These are phyloP conservation scores for Ammodytes marinus DNA, from an alignment of 2,113 vertebrate species.

Conservation along the genomic window DNA sequence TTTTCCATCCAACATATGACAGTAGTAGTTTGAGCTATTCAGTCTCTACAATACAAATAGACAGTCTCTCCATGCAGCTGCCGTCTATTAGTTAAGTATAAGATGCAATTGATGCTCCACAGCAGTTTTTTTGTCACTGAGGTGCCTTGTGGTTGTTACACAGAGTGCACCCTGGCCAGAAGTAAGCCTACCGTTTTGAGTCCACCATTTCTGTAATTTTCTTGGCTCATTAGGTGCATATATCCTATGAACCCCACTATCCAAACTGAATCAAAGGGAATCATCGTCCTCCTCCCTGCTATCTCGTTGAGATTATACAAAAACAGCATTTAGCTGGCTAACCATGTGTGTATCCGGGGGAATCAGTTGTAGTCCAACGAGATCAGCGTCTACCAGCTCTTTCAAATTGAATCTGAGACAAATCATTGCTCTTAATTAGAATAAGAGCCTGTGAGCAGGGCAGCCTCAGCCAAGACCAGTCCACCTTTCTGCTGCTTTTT, in stretches of 20 bases:
- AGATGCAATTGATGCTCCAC: not conserved
- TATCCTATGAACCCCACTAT: not conserved
- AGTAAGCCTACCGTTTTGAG: not conserved
- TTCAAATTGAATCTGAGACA: slow-evolving; percentile 84
- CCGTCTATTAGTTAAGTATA: not conserved
- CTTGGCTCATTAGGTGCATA: not conserved
- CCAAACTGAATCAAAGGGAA: not conserved
- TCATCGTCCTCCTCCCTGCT: not conserved
- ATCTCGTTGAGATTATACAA: slow-evolving; percentile 45
- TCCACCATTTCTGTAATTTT: not conserved
- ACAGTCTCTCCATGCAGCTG: not conserved
- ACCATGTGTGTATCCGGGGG: slow-evolving; percentile 61
- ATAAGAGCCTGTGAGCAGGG: slow-evolving; percentile 87
- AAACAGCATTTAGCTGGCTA: slow-evolving; percentile 54
- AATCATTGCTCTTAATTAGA: slow-evolving; percentile 93
- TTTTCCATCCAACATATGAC: not conserved
- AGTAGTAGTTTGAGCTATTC: not conserved
- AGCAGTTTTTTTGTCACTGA: not conserved
- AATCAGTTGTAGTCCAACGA: slow-evolving; percentile 76
- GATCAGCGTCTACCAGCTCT: slow-evolving; percentile 82
- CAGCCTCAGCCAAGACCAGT: slow-evolving; percentile 59
- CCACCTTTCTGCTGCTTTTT: slow-evolving; percentile 71
- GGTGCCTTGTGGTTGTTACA: not conserved
- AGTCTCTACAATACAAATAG: not conserved
- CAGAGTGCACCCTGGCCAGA: not conserved